A percentile compares a stretch with the other conserved stretches of the same genome.
Evolutionary conservation across 2,888 invertebrate species (phyloP).

Genomic region (Muschampia staudingeri): DNA sequence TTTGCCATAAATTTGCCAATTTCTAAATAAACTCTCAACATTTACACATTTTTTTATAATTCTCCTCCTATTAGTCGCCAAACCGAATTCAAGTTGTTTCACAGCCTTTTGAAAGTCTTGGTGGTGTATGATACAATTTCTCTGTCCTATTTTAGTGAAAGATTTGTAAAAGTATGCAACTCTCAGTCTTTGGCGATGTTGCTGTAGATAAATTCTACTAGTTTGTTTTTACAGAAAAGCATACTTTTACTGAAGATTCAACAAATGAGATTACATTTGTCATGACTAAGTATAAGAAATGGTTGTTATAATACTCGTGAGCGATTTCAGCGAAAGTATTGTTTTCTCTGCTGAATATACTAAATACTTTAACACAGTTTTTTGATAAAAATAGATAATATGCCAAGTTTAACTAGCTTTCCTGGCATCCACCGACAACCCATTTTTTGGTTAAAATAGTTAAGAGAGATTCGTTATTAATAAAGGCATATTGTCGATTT

Average conservation of each 20-base stretch:
- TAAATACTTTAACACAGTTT: background rate
- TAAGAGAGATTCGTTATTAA: constrained; percentile 10
- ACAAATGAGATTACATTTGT: constrained; percentile 38
- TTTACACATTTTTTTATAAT: constrained; percentile 62
- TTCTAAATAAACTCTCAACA: background rate
- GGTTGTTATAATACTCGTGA: constrained; percentile 9
- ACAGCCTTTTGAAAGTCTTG: constrained; percentile 89
- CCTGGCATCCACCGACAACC: background rate
- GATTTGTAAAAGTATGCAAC: constrained; percentile 49
- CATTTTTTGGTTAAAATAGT: background rate
- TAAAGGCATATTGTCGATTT: constrained; percentile 10
- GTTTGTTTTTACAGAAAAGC: constrained; percentile 3
- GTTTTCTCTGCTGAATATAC: background rate
- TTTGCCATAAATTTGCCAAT: background rate
- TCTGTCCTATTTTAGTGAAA: constrained; percentile 76
- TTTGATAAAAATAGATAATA: constrained; percentile 12
- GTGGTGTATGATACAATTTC: constrained; percentile 77
- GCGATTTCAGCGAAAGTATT: constrained; percentile 1
- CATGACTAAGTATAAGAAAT: constrained; percentile 12
- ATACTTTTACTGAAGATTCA: constrained; percentile 37
- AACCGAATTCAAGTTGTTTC: constrained; percentile 87
- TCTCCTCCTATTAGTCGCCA: constrained; percentile 69
- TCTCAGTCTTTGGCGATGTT: constrained; percentile 58
- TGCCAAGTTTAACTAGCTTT: background rate
- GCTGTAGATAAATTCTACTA: constrained; percentile 10